Evolutionary conservation across 2,797 vertebrate genomes (phyloP).

Genomic region (Lemur catta): DNA sequence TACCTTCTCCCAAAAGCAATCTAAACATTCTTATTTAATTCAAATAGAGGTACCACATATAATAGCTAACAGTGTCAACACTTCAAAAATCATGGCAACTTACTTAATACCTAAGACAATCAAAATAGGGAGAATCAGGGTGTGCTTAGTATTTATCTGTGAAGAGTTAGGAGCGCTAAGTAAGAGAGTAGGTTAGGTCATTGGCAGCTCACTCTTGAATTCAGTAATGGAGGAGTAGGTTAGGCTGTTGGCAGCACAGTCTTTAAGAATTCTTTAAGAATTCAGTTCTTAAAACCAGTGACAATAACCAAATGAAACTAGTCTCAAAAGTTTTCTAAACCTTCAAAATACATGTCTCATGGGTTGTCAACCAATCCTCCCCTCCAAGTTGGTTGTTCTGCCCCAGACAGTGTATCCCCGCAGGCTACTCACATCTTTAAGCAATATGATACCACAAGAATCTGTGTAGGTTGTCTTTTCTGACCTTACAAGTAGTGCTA

Average conservation of each 20-base stretch:
- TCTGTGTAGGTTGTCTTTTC: not conserved
- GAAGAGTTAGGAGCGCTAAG: conserved; percentile 53
- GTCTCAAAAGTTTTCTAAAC: conserved; percentile 2
- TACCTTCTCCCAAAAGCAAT: conserved; percentile 51
- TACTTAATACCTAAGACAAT: conserved; percentile 72
- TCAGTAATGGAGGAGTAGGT: conserved; percentile 44
- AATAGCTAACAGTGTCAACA: conserved; percentile 59
- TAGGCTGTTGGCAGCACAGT: conserved; percentile 45
- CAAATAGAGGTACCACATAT: conserved; percentile 38
- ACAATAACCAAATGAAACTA: conserved; percentile 58
- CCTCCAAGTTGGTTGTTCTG: conserved; percentile 11
- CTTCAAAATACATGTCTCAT: conserved; percentile 10
- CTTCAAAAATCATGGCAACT: conserved; percentile 60
- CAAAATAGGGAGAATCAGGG: conserved; percentile 61
- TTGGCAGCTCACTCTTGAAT: conserved; percentile 37
- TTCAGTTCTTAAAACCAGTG: not conserved
- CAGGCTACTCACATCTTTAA: not conserved
- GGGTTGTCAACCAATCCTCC: not conserved
- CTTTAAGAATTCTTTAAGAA: not conserved
- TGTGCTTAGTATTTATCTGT: conserved; percentile 66
- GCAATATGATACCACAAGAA: not conserved
- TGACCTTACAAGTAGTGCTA: not conserved
- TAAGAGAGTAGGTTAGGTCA: conserved; percentile 55
- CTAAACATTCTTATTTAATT: conserved; percentile 33
- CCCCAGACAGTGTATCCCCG: not conserved